Evolutionary conservation across 2,888 invertebrate genomes (phyloP).

Genomic region (Hemaris fuciformis): DNA sequence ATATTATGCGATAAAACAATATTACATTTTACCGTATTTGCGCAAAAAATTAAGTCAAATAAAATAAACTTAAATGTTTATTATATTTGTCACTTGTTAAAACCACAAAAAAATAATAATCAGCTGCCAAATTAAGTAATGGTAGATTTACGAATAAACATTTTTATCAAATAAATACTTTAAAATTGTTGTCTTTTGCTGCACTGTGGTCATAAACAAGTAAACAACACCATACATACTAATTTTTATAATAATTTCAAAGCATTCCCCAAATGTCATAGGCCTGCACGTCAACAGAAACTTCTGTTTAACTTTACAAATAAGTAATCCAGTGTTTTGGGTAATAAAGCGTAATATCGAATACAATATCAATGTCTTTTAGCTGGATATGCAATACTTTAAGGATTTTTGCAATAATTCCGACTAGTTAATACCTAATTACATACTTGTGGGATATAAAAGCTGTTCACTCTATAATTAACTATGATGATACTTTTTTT

Average conservation of each 20-base stretch:
- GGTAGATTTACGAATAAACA: no score
- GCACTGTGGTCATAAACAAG: neutral
- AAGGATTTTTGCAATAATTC: slow-evolving; percentile 45
- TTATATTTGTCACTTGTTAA: neutral
- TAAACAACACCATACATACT: slow-evolving; percentile 17
- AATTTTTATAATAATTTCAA: slow-evolving; percentile 43
- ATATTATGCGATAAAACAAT: no score
- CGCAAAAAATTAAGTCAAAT: no score
- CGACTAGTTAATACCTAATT: slow-evolving; percentile 67
- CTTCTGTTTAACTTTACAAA: slow-evolving; percentile 14
- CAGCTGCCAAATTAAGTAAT: neutral
- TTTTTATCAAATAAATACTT: no score
- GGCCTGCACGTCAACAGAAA: slow-evolving; percentile 36
- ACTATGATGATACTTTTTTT: slow-evolving; percentile 44
- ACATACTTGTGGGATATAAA: slow-evolving; percentile 64
- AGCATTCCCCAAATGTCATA: slow-evolving; percentile 39
- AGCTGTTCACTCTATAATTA: slow-evolving; percentile 57
- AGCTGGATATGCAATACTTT: slow-evolving; percentile 59
- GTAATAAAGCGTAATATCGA: slow-evolving; percentile 57
- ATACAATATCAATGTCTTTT: slow-evolving; percentile 47
- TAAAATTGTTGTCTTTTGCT: neutral
- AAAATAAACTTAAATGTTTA: no score
- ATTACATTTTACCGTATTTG: no score
- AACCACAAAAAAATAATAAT: neutral
- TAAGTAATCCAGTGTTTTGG: slow-evolving; percentile 41